Evolutionary conservation across 2,113 vertebrate species (phyloP).

Genomic region (Carlito syrichta): DNA sequence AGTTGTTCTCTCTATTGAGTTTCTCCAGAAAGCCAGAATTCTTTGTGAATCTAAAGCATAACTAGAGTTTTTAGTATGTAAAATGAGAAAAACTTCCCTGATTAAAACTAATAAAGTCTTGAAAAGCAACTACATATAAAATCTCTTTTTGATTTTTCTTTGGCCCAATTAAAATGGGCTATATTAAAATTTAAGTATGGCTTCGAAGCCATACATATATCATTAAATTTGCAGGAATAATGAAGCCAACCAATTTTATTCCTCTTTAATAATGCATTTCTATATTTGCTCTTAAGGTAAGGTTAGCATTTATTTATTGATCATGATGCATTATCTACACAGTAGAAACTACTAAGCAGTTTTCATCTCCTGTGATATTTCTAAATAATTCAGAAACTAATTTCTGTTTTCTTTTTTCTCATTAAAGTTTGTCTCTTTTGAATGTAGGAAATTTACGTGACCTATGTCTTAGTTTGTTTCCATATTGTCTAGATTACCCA

Average conservation of each 20-base stretch:
- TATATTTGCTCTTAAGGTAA: conserved; percentile 79
- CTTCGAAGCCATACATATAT: conserved; percentile 52
- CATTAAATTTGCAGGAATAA: conserved; percentile 81
- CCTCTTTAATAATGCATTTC: conserved; percentile 83
- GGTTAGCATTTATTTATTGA: conserved; percentile 81
- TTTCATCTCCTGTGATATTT: conserved; percentile 80
- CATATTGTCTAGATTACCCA: neutral
- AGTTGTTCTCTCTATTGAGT: neutral
- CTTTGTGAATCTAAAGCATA: neutral
- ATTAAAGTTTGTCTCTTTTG: conserved; percentile 72
- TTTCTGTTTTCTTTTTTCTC: conserved; percentile 73
- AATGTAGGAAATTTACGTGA: conserved; percentile 64
- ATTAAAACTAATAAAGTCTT: conserved; percentile 45
- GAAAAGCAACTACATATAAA: conserved; percentile 32
- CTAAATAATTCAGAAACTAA: conserved; percentile 85
- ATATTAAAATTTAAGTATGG: conserved; percentile 75
- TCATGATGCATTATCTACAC: conserved; percentile 82
- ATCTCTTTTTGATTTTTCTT: conserved; percentile 50
- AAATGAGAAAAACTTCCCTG: neutral
- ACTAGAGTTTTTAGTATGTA: neutral
- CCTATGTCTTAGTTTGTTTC: neutral
- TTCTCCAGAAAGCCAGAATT: neutral
- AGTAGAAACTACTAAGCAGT: conserved; percentile 79
- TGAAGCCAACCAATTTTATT: conserved; percentile 78
- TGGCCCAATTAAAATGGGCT: conserved; percentile 61